Conservation (phyloP, 2,113 vertebrate species). For the Festucalex cinctus region DNA sequence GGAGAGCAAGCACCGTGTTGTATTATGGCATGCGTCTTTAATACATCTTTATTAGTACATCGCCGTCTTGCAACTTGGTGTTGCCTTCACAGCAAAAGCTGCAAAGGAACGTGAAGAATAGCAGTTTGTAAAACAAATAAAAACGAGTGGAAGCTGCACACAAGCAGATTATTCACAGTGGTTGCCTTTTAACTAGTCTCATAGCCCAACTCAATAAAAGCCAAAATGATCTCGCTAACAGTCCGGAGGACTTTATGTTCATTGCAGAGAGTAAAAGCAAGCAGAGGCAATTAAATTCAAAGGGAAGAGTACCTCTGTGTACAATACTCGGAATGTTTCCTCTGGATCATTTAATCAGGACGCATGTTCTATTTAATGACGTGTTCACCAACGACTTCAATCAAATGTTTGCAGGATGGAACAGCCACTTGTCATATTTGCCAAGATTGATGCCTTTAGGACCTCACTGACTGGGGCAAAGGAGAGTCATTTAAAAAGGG, state of each 20-base stretch:
- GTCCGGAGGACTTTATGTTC: neutral
- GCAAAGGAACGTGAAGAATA: neutral
- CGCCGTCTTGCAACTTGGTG: constrained; percentile 7
- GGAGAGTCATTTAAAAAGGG: no score
- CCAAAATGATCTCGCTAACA: neutral
- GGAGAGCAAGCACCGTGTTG: constrained; percentile 3
- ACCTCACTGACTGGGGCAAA: no score
- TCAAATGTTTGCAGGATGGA: constrained; percentile 5
- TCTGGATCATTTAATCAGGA: constrained; percentile 21
- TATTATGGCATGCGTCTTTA: constrained; percentile 16
- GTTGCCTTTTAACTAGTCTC: neutral
- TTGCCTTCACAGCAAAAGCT: constrained; percentile 1
- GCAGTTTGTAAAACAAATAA: neutral
- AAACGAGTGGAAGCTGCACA: neutral
- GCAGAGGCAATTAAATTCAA: constrained; percentile 4
- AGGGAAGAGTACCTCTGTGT: constrained; percentile 5
- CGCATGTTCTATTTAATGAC: neutral
- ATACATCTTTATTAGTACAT: constrained; percentile 1
- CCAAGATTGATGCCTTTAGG: neutral
- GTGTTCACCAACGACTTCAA: neutral
- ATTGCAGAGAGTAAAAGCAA: constrained; percentile 1
- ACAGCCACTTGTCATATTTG: neutral
- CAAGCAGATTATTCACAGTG: constrained; percentile 4
- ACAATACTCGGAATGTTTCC: constrained; percentile 8
- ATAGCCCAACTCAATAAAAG: neutral